A percentile compares a stretch with the other conserved stretches of the same genome.
phyloP scores from a whole-genome alignment of 2,888 invertebrate genomes.

The Flexamia atlantica region DNA sequence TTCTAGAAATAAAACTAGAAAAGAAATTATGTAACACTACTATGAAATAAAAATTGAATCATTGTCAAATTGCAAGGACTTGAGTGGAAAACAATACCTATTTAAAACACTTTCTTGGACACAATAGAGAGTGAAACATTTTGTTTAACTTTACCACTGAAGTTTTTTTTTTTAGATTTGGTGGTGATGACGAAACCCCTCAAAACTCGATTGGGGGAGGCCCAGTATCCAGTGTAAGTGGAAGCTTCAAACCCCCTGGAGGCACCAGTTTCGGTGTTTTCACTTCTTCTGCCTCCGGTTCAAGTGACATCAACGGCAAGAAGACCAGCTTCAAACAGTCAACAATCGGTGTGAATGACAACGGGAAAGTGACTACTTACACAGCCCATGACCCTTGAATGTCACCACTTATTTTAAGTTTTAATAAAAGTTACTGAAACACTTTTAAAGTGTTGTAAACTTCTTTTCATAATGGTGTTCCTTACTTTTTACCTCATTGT shows the following conservation, averaged over 20 bases:
- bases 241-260: conserved; percentile 62
- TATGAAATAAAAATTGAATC: too few relatives aligned
- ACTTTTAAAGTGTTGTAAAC: not conserved
- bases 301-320: conserved; percentile 80
- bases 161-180: conserved; percentile 41
- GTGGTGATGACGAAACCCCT: conserved; percentile 28
- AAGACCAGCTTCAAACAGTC: conserved; percentile 78
- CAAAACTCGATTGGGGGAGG: conserved; percentile 38
- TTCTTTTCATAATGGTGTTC: too few relatives aligned
- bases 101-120: too few relatives aligned
- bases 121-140: too few relatives aligned
- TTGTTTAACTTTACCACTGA: too few relatives aligned
- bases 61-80: too few relatives aligned
- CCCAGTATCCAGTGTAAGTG: conserved; percentile 59
- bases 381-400: conserved; percentile 75
- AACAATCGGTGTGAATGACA: conserved; percentile 83
- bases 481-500: too few relatives aligned
- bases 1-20: too few relatives aligned
- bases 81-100: too few relatives aligned
- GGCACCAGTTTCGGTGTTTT: conserved; percentile 78
- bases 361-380: conserved; percentile 84
- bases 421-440: conserved; percentile 29
- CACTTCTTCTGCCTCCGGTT: conserved; percentile 81
- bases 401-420: not conserved
- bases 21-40: too few relatives aligned